Evolutionary conservation across 2,888 invertebrate genomes (phyloP).

Genomic region (Actias luna): DNA sequence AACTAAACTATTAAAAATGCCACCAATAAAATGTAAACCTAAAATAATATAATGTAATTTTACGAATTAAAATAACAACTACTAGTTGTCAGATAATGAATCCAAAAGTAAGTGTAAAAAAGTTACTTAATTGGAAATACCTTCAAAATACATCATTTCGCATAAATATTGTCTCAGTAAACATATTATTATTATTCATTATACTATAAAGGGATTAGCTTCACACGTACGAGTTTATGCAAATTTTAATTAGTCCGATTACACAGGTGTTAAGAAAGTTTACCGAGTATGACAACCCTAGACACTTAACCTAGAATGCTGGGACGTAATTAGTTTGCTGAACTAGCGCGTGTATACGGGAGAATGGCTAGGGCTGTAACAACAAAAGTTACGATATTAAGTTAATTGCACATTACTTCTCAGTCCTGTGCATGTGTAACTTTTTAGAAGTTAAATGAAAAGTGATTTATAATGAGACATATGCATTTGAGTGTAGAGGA

Average conservation of each 20-base stretch:
- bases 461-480: too few species aligned
- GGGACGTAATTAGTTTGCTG: slow-evolving; percentile 31
- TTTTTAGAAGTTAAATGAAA: too few species aligned
- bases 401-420: background rate
- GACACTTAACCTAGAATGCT: slow-evolving; percentile 9
- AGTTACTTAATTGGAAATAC: background rate
- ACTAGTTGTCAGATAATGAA: too few species aligned
- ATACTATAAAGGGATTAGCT: background rate
- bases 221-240: slow-evolving; percentile 1
- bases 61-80: too few species aligned
- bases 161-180: background rate
- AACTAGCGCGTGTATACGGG: slow-evolving; percentile 29
- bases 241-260: slow-evolving; percentile 16
- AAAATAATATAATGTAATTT: too few species aligned
- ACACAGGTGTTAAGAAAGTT: slow-evolving; percentile 8
- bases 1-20: too few species aligned
- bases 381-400: slow-evolving; percentile 8
- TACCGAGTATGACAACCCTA: slow-evolving; percentile 9
- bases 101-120: too few species aligned
- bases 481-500: too few species aligned
- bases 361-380: slow-evolving; percentile 24
- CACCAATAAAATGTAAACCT: too few species aligned
- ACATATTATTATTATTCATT: background rate
- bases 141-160: background rate
- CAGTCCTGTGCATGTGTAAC: background rate